Evolutionary conservation across 2,113 vertebrate genomes (phyloP).

Genomic region (Stegastes partitus): DNA sequence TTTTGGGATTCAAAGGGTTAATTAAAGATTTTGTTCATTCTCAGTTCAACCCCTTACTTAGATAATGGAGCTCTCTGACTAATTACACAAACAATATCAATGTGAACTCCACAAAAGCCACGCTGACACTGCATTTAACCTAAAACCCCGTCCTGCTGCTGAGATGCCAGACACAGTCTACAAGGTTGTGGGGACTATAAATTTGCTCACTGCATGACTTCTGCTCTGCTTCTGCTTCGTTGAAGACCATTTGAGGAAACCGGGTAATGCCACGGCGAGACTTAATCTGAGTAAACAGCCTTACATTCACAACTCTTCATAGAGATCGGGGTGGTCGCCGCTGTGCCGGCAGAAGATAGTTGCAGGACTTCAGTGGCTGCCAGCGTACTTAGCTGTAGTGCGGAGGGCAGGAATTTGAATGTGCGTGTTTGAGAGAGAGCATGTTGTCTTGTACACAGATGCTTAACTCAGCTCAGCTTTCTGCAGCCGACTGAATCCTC

Average conservation of each 20-base stretch:
- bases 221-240: conserved; percentile 2
- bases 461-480: conserved; percentile 49
- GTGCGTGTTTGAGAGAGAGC: conserved; percentile 9
- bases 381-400: conserved; percentile 1
- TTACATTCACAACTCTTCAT: conserved; percentile 22
- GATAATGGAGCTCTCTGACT: conserved; percentile 8
- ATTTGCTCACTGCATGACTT: conserved; percentile 11
- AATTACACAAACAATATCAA: conserved; percentile 28
- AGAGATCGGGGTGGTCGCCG: not conserved
- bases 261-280: too few relatives aligned
- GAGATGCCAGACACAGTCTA: conserved; percentile 1
- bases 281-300: not conserved
- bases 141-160: conserved; percentile 21
- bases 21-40: not conserved
- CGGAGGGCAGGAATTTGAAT: conserved; percentile 8
- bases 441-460: conserved; percentile 56
- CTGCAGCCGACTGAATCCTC: conserved; percentile 39
- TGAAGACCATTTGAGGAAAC: conserved; percentile 20
- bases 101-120: not conserved
- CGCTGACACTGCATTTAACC: conserved; percentile 35
- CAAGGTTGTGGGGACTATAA: conserved; percentile 13
- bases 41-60: not conserved
- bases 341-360: not conserved
- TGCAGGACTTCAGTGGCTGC: conserved; percentile 16
- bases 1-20: too few relatives aligned